Base-by-base conservation (phyloP, 2,888 invertebrate genomes). In the Sepioteuthis lessoniana region DNA sequence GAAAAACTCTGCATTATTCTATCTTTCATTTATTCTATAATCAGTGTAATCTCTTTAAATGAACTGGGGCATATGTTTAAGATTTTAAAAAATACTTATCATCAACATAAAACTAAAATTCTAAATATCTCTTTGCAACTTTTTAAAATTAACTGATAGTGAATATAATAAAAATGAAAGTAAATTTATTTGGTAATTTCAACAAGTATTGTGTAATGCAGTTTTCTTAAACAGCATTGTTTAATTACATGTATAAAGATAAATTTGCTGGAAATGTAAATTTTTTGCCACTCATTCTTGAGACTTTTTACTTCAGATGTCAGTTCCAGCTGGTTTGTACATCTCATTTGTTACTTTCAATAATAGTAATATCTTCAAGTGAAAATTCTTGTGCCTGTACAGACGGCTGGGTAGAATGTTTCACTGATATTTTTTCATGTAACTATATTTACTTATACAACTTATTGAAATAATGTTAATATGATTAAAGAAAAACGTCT, bases 321-420 rank as follows among this genome's bases (percentile, higher is more conserved):
- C 76, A 76, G 76, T 76, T 76, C 35, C 76, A 76, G 76, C 76
- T 76, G 76, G 76, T 76, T 76, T 76, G 76, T 76, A 76, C 76
- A 76, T 76, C 76, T 76, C 76, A n/a, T n/a, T 76, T 76, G n/a
- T 76, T n/a, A 76, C 16, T 76, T 21, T n/a, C 35, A 76, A 35
- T 76, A 76, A 76, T 13, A 16, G 76, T 76, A 76, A 76, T n/a
- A 31, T 76, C 76, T 76, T 76, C 76, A 76, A n/a, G 92, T 92
- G 92, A 47, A 47, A 47, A 92, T 92, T 92, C 92, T 92, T 92
- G 47, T 92, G 92, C 92, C 92, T 92, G 92, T 92, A 47, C 92
- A 92, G 47, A 92, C 42, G 92, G 92, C 92, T 92, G 92, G 92
- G 47, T 92, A 47, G 38, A 47, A 92, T 92, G 47, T 47, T 47